A percentile compares a stretch with the other conserved stretches of the same genome.
These are phyloP conservation scores for Acanthococcus lagerstroemiae DNA, from an alignment of 2,888 invertebrate species.

Conservation along the genomic window DNA sequence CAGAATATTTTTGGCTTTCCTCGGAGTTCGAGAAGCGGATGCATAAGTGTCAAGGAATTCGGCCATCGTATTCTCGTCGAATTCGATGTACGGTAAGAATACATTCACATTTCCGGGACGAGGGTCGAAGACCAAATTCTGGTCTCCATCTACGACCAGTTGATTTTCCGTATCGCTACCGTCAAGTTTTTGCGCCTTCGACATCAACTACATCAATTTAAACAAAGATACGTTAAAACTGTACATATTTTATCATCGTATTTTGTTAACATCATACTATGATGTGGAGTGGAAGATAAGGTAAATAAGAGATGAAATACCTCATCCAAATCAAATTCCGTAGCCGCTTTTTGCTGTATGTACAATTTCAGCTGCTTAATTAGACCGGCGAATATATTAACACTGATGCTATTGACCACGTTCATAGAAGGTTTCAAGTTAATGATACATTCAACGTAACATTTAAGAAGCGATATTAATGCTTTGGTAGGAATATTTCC, in stretches of 20 bases:
- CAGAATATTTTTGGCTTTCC: constrained; percentile 20
- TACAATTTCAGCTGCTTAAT: constrained; percentile 20
- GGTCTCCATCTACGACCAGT: constrained; percentile 29
- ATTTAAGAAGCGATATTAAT: constrained; percentile 54
- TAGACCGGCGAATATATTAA: constrained; percentile 11
- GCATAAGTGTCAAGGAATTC: constrained; percentile 45
- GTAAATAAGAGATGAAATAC: neutral
- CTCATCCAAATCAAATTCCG: neutral
- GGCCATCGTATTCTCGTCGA: constrained; percentile 51
- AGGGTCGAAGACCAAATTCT: constrained; percentile 53
- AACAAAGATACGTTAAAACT: neutral
- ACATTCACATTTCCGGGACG: constrained; percentile 72
- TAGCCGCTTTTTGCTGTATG: constrained; percentile 14
- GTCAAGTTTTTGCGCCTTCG: no score
- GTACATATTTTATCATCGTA: no score
- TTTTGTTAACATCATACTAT: no score
- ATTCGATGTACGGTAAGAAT: constrained; percentile 55
- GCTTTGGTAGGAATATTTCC: constrained; percentile 49
- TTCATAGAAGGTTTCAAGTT: constrained; percentile 15
- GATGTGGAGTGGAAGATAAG: constrained; percentile 30
- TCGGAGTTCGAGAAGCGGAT: neutral
- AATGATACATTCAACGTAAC: constrained; percentile 49
- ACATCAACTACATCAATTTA: constrained; percentile 15
- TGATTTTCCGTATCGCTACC: constrained; percentile 5
- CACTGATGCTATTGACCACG: constrained; percentile 9